These are phyloP conservation scores for Anthopleura xanthogrammica DNA, from an alignment of 92 coral and sea anemone genomes.

Conservation along the genomic window DNA sequence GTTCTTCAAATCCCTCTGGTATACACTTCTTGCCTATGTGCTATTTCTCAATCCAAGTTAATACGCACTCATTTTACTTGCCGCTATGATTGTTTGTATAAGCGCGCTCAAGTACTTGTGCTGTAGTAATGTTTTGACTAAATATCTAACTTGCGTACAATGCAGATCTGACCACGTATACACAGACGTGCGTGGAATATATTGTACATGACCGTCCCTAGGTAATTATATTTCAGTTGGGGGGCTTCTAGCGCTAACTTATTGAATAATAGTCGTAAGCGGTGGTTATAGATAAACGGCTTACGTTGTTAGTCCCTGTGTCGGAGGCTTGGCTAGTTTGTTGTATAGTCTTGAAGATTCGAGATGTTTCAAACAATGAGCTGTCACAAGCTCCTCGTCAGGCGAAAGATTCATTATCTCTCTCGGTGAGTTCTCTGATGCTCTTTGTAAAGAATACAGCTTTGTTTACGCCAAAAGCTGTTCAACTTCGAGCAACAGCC, in stretches of 20 bases:
- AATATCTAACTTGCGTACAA: conserved; percentile 8
- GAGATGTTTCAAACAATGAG: not conserved
- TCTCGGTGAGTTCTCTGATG: not conserved
- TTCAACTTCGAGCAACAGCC: conserved; percentile 1
- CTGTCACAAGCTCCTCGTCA: conserved; percentile 4
- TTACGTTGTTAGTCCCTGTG: not conserved
- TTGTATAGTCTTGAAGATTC: not conserved
- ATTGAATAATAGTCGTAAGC: not conserved
- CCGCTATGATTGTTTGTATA: conserved; percentile 7
- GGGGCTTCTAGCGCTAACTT: not conserved
- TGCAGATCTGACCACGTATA: not conserved
- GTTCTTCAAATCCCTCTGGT: not conserved
- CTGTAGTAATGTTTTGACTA: not conserved
- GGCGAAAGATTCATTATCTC: not conserved
- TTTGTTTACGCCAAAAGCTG: conserved; percentile 12
- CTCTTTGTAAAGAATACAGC: not conserved
- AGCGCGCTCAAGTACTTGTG: conserved; percentile 9
- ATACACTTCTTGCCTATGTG: not conserved
- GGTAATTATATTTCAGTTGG: not conserved
- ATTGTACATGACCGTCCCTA: conserved; percentile 50
- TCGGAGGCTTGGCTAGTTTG: not conserved
- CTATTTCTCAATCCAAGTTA: not conserved
- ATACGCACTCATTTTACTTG: not conserved
- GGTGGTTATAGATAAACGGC: not conserved
- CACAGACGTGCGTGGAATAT: conserved; percentile 23